phyloP scores from a whole-genome alignment of 2,113 vertebrate species.

The Physeter macrocephalus region DNA sequence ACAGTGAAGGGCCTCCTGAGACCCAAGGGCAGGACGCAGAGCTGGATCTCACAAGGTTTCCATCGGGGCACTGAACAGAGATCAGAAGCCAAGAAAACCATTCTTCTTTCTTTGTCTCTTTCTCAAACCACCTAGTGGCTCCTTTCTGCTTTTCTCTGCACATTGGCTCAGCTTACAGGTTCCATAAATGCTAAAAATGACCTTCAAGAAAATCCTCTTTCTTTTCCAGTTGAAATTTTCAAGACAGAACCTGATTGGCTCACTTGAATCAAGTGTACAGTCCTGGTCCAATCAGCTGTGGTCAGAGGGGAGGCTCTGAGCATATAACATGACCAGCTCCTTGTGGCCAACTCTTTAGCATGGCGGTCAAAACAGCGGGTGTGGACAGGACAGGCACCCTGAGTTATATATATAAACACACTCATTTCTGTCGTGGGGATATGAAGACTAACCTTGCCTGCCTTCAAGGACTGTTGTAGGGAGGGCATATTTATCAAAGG shows the following conservation, averaged over 20 bases:
- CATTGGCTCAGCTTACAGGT: not conserved
- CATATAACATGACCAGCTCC: not conserved
- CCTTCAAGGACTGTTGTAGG: not conserved
- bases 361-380: not conserved
- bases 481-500: not conserved
- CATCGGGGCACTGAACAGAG: no score
- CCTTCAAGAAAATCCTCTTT: not conserved
- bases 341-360: not conserved
- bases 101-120: not conserved
- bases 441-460: not conserved
- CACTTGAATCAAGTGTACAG: not conserved
- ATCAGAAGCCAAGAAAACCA: not conserved
- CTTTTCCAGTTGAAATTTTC: not conserved
- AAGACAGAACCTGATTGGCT: not conserved
- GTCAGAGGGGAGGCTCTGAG: not conserved
- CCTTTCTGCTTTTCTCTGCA: not conserved
- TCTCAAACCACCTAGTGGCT: not conserved
- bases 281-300: not conserved
- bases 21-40: not conserved
- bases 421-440: not conserved
- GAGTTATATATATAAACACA: not conserved
- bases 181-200: not conserved
- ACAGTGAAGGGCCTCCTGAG: not conserved
- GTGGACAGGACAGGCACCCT: not conserved
- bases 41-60: not conserved